A percentile compares a stretch with the other conserved stretches of the same genome.
Evolutionary conservation across 2,888 invertebrate species (phyloP).

Genomic region (Chrysodeixis includens): DNA sequence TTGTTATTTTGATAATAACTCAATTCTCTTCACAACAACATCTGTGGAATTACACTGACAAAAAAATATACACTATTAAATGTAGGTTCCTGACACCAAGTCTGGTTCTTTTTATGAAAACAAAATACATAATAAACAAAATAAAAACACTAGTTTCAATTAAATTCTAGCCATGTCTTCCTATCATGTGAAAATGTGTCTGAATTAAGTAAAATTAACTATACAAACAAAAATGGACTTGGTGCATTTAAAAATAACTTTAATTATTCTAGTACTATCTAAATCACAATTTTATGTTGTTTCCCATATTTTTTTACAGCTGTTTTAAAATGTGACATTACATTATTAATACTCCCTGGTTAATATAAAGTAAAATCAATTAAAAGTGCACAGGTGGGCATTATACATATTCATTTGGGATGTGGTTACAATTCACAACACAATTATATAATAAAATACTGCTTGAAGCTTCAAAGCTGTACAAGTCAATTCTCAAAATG

Average conservation of each 20-base stretch:
- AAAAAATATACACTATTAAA: not conserved
- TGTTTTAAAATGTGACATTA: too few species aligned
- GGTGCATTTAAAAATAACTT: not conserved
- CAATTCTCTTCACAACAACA: slow-evolving; percentile 15
- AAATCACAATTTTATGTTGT: too few species aligned
- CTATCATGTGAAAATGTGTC: not conserved
- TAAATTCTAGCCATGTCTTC: not conserved
- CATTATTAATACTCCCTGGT: not conserved
- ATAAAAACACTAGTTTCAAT: not conserved
- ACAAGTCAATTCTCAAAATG: slow-evolving; percentile 1
- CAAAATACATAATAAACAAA: not conserved
- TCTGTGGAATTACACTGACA: not conserved
- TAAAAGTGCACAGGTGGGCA: not conserved
- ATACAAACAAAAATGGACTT: not conserved
- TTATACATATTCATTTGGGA: not conserved
- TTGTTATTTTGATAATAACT: slow-evolving; percentile 10
- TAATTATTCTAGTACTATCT: too few species aligned
- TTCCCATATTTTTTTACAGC: too few species aligned
- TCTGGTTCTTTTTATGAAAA: not conserved
- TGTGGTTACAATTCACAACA: slow-evolving; percentile 2
- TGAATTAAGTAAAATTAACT: not conserved
- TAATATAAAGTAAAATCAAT: not conserved
- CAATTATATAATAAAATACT: not conserved
- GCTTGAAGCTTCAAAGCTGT: not conserved
- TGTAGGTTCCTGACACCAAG: not conserved